Conservation (phyloP, 2,888 invertebrate genomes). For the Pinctada fucata region DNA sequence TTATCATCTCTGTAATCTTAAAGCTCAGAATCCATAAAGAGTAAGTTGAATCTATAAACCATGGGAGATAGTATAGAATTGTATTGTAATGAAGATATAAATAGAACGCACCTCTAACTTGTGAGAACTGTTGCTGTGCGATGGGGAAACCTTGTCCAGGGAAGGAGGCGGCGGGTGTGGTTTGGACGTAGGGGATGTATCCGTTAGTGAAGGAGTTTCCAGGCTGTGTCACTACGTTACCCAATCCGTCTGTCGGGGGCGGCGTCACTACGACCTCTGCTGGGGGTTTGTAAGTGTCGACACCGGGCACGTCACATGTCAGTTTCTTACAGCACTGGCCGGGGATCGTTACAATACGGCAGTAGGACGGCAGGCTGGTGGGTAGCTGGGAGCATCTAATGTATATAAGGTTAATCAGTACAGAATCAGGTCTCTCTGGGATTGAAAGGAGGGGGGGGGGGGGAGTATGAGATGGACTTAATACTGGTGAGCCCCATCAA, state of each 20-base stretch:
- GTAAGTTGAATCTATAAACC: no score
- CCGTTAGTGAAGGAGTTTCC: constrained; percentile 9
- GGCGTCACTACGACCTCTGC: constrained; percentile 54
- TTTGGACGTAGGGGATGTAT: constrained; percentile 5
- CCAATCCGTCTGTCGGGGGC: constrained; percentile 45
- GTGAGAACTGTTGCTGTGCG: constrained; percentile 26
- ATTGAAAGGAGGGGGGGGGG: not conserved
- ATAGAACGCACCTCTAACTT: constrained; percentile 31
- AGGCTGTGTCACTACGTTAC: constrained; percentile 25
- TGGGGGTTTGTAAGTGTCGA: constrained; percentile 55
- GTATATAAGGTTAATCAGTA: not conserved
- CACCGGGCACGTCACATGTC: constrained; percentile 61
- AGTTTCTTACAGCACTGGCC: constrained; percentile 64
- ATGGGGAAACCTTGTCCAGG: constrained; percentile 41
- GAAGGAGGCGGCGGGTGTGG: constrained; percentile 6
- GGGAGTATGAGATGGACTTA: no score
- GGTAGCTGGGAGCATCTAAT: constrained; percentile 62
- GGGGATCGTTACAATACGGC: constrained; percentile 54
- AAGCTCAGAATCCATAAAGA: no score
- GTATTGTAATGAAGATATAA: no score
- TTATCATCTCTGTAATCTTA: no score
- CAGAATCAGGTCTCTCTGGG: not conserved
- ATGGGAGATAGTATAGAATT: no score
- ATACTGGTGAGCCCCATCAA: no score
- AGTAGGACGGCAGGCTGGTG: constrained; percentile 57